These are phyloP conservation scores for Ceyx cyanopectus DNA, from an alignment of 2,113 vertebrate species.

Conservation along the genomic window DNA sequence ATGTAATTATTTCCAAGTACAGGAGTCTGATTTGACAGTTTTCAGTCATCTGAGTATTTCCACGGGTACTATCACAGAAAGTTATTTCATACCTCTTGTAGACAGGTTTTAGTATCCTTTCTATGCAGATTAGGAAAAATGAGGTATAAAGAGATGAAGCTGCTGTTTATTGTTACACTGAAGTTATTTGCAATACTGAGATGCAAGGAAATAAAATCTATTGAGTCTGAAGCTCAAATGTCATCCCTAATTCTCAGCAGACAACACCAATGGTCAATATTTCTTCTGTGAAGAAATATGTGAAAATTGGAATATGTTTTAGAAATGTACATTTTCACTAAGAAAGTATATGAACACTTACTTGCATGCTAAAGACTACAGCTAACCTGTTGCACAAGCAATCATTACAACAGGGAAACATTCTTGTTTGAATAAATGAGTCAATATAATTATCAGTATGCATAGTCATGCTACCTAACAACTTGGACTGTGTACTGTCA, in stretches of 20 bases:
- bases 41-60: too few species aligned
- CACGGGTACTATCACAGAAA: too few species aligned
- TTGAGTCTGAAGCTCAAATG: background rate
- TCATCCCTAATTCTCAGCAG: background rate
- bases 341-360: background rate
- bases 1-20: too few species aligned
- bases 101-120: too few species aligned
- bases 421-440: background rate
- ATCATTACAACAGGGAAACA: background rate
- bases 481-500: background rate
- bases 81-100: too few species aligned
- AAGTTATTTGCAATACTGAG: background rate
- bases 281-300: background rate
- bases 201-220: background rate
- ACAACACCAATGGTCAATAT: background rate
- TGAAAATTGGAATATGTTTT: background rate
- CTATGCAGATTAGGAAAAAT: background rate
- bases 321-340: background rate
- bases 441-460: background rate
- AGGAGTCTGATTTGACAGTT: too few species aligned
- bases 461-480: background rate
- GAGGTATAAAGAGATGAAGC: background rate
- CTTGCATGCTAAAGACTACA: background rate
- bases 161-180: background rate
- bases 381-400: background rate